phyloP scores from a whole-genome alignment of 2,888 invertebrate species.

The Pyrochroa serraticornis region DNA sequence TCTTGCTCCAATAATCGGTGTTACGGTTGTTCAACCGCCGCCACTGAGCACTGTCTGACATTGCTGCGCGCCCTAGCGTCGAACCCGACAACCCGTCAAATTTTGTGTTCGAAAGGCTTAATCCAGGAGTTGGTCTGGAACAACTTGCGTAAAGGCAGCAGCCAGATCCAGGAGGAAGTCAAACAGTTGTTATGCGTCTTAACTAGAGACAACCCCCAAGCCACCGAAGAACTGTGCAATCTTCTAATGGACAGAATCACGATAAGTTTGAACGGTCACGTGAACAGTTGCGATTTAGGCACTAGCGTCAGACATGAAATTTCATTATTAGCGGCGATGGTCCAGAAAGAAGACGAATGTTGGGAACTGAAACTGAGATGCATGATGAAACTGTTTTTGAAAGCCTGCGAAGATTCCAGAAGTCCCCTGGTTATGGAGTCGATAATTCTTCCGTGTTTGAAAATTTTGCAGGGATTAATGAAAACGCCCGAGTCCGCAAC shows the following conservation, averaged over 20 bases:
- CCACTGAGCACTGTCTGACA: constrained; percentile 93
- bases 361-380: constrained; percentile 93
- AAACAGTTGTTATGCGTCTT: constrained; percentile 83
- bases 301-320: constrained; percentile 88
- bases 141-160: constrained; percentile 84
- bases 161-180: constrained; percentile 83
- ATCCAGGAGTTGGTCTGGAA: constrained; percentile 89
- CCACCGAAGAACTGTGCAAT: constrained; percentile 83
- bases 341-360: constrained; percentile 91
- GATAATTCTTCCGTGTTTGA: constrained; percentile 89
- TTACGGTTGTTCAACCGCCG: constrained; percentile 88
- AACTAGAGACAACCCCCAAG: constrained; percentile 83
- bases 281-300: constrained; percentile 75
- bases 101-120: constrained; percentile 82
- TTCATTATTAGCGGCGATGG: constrained; percentile 81
- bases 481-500: constrained; percentile 64
- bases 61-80: constrained; percentile 87
- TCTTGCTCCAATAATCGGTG: constrained; percentile 66
- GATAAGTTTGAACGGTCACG: constrained; percentile 74
- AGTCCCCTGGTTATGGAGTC: constrained; percentile 90
- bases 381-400: constrained; percentile 85
- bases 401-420: constrained; percentile 75
- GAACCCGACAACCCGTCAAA: constrained; percentile 74
- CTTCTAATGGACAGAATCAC: constrained; percentile 84
- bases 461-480: constrained; percentile 86